Conservation (phyloP, 2,113 vertebrate genomes). For the Saguinus midas region DNA sequence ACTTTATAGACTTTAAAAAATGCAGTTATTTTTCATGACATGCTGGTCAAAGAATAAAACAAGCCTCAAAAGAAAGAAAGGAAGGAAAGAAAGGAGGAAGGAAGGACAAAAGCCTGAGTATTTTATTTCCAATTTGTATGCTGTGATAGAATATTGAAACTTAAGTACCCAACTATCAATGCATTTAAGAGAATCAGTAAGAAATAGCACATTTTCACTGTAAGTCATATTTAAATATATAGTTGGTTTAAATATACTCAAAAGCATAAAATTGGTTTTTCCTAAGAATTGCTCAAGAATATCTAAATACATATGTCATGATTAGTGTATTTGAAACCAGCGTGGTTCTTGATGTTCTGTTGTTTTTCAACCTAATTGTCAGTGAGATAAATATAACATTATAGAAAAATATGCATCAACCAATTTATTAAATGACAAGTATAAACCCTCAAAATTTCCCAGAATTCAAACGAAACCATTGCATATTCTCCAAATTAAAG, state of each 20-base stretch:
- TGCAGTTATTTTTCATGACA: conserved; percentile 1
- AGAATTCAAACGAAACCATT: conserved; percentile 23
- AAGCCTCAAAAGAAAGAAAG: background rate
- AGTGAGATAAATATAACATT: background rate
- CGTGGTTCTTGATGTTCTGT: background rate
- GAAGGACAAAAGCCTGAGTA: background rate
- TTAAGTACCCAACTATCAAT: background rate
- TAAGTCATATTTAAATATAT: background rate
- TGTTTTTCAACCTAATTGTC: conserved; percentile 5
- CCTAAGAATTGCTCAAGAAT: background rate
- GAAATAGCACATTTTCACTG: background rate
- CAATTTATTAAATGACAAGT: background rate
- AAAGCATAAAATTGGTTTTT: background rate
- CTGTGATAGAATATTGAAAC: background rate
- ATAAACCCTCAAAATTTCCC: background rate
- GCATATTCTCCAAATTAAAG: background rate
- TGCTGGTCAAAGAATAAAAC: background rate
- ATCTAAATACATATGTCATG: background rate
- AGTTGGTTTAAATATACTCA: background rate
- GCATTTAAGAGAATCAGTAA: background rate
- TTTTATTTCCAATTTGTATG: background rate
- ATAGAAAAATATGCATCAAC: background rate
- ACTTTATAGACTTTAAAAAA: background rate
- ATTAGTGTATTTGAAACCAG: background rate
- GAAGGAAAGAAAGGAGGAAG: background rate